phyloP scores from a whole-genome alignment of 2,888 invertebrate genomes.

The Strigamia maritima region DNA sequence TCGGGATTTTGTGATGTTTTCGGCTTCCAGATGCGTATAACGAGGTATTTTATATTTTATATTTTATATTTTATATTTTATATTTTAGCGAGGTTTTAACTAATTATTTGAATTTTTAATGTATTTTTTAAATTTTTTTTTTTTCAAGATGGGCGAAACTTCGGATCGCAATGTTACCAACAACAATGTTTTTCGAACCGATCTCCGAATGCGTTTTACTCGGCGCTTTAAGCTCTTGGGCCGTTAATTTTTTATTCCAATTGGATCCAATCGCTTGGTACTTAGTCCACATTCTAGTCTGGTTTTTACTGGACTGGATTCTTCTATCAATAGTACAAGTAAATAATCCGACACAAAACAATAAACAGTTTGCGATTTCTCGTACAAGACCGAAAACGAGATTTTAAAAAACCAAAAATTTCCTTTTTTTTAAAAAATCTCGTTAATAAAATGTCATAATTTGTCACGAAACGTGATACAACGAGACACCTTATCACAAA shows the following conservation, averaged over 20 bases:
- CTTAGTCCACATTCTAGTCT: slow-evolving; percentile 83
- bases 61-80: background rate
- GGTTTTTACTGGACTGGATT: slow-evolving; percentile 96
- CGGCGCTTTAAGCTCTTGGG: slow-evolving; percentile 88
- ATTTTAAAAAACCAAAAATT: background rate
- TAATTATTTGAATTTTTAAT: no score
- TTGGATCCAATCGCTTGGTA: slow-evolving; percentile 90
- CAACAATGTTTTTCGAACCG: slow-evolving; percentile 86
- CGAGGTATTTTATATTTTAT: slow-evolving; percentile 51
- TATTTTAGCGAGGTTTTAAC: no score
- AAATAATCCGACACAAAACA: slow-evolving; percentile 38
- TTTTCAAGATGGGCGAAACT: slow-evolving; percentile 83
- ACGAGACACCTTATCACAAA: no score
- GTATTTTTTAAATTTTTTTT: no score
- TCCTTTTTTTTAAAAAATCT: no score
- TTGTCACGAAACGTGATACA: no score
- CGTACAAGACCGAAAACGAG: background rate
- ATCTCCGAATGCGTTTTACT: slow-evolving; percentile 91
- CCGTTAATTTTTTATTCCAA: slow-evolving; percentile 72
- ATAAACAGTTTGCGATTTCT: no score
- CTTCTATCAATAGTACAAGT: slow-evolving; percentile 82
- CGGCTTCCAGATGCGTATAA: slow-evolving; percentile 74
- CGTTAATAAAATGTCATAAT: no score
- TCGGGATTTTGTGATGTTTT: slow-evolving; percentile 81
- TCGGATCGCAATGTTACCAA: slow-evolving; percentile 91